Evolutionary conservation across 2,888 invertebrate species (phyloP).

Genomic region (Anthophora plumipes): DNA sequence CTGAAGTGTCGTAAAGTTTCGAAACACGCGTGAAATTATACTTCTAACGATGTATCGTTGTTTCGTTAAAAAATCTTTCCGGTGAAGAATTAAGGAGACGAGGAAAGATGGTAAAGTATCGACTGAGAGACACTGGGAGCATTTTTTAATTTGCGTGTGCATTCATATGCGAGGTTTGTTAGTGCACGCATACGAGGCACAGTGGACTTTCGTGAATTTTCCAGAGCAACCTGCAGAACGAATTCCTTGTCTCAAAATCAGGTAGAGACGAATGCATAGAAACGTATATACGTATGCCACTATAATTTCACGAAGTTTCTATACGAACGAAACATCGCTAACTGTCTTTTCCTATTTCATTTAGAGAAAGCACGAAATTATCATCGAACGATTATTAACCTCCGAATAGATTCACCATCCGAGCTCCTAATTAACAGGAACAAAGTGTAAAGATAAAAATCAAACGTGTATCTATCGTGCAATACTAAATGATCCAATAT

Average conservation of each 20-base stretch:
- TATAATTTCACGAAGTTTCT: constrained; percentile 43
- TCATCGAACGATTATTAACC: too few relatives aligned
- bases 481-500: constrained; percentile 16
- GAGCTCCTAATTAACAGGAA: neutral
- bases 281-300: constrained; percentile 1
- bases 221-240: constrained; percentile 71
- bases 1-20: neutral
- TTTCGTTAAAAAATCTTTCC: too few relatives aligned
- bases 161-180: constrained; percentile 37
- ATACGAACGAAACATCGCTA: neutral
- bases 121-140: constrained; percentile 25
- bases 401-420: too few relatives aligned
- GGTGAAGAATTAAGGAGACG: neutral
- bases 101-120: neutral
- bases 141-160: constrained; percentile 37
- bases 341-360: neutral
- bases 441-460: neutral
- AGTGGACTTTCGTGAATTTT: constrained; percentile 77
- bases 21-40: neutral
- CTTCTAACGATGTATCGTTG: neutral
- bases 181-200: constrained; percentile 38
- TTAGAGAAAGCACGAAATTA: neutral
- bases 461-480: constrained; percentile 6
- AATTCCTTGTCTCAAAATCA: constrained; percentile 61
- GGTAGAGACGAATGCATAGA: constrained; percentile 26